Conservation (phyloP, 2,888 invertebrate species). For the Ethmia dodecea region DNA sequence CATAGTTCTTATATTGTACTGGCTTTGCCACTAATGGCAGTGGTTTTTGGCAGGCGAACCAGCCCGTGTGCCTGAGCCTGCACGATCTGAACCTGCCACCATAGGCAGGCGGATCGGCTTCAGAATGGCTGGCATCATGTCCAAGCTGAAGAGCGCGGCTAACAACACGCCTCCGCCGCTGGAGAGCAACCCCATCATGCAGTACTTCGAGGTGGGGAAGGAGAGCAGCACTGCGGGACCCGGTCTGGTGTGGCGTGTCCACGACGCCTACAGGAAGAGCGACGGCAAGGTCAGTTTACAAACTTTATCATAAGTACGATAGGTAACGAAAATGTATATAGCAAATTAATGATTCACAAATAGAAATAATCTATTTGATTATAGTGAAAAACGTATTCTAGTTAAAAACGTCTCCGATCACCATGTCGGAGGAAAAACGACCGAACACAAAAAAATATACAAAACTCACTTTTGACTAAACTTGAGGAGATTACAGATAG, state of each 20-base stretch:
- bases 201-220: constrained; percentile 91
- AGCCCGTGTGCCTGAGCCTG: constrained; percentile 20
- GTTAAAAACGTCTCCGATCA: too few relatives aligned
- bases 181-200: constrained; percentile 90
- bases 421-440: too few relatives aligned
- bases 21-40: neutral
- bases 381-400: too few relatives aligned
- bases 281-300: constrained; percentile 90
- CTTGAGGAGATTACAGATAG: too few relatives aligned
- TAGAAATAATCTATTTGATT: too few relatives aligned
- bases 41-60: constrained; percentile 20
- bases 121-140: constrained; percentile 48
- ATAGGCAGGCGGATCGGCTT: constrained; percentile 24
- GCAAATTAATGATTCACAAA: too few relatives aligned
- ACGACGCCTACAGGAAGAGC: constrained; percentile 91
- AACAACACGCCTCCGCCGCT: constrained; percentile 32
- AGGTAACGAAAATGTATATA: too few relatives aligned
- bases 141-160: constrained; percentile 37
- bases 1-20: neutral
- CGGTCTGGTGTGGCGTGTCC: constrained; percentile 93
- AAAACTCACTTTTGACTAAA: too few relatives aligned
- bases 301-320: too few relatives aligned
- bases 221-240: constrained; percentile 90
- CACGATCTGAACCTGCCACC: constrained; percentile 21
- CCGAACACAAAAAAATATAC: too few relatives aligned